Evolutionary conservation across 2,797 vertebrate species (phyloP), one percentile per base, ranked within the genome.

Genomic region (Pangasius mekongensis): DNA sequence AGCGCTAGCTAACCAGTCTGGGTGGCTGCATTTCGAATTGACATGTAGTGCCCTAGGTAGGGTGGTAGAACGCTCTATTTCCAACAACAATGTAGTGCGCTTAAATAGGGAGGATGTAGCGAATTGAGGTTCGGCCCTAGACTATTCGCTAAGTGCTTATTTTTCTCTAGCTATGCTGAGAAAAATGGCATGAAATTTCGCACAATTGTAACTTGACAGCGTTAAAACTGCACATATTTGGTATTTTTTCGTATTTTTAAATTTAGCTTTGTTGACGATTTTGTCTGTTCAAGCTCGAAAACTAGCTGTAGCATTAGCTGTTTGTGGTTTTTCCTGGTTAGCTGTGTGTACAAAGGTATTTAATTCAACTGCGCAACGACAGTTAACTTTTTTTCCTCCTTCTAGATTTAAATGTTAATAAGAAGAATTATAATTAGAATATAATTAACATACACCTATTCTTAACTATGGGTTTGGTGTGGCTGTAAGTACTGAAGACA

Each of bases 241-340:
- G 5, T 67, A 3, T 52, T 52, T 24, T 7, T 52, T 1, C 3
- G 16, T 2, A 30, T 22, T 22, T 83, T 1, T 22, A 7, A 2
- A 33, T 83, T 20, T 52, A 33, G 27, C 2, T 54, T 52, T 84
- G n/a, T 69, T 52, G 2, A 33, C 3, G 0, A 14, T 67, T 67
- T 67, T 33, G 2, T 33, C 9, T 22, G 47, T 52, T 33, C 8
- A 33, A 11, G 18, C n/a, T 84, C 43, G 27, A 33, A 84, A 84
- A 11, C 47, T 24, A 36, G 27, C 30, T 52, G 36, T 24, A 66
- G 49, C 36, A 5, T 73, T 73, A 14, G 56, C 47, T 54, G 62
- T 24, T 52, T 11, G n/a, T 3, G 54, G 43, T n/a, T 20, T 74
- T 86, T 86, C 85, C 54, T 86, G 71, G 58, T 62, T 86, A 49